Base-by-base conservation (phyloP, 2,113 vertebrate species). In the Macaca mulatta region DNA sequence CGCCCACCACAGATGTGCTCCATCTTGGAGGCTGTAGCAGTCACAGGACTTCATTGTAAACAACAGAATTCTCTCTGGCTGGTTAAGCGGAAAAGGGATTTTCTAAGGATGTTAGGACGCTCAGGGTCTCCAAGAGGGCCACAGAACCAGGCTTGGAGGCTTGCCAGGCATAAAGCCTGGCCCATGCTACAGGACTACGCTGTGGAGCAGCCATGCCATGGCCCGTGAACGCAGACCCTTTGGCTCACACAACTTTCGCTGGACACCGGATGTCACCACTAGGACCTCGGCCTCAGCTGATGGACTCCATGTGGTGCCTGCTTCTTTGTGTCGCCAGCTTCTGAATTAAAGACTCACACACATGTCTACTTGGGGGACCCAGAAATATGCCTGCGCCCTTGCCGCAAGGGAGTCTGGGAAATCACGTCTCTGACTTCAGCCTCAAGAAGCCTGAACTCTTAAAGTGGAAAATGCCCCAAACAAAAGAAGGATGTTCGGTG, bases 241-340 rank as follows among this genome's bases (percentile, higher is more conserved):
- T 27, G 35, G 40, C 40, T 64, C 22, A n/a, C 8, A 10, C 25
- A 55, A 48, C 22, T 10, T 0, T 57, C 38, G 0, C 57, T 59
- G 57, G 74, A n/a, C 45, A 30, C 61, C 3, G 5, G 20, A 12
- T 30, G 30, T 48, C 70, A 55, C 84, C 80, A n/a, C 57, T 18
- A 27, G 74, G 52, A 30, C 45, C 45, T 92, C 40, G 40, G 38
- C 59, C 75, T 84, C 43, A 23, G 67, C 38, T 57, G 48, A 8
- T 13, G 7, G 59, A 40, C 64, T 78, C 11, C 22, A 52, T 30
- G 3, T 48, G 74, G 12, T 12, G 12, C 30, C 55, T 45, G 4
- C 18, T 81, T 93, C 83, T 81, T 77, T 86, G 74, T 30, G 79
- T 86, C 89, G 82, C 45, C 32, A 48, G 75, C 52, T 85, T 89